These are phyloP conservation scores for Eilema sororculum DNA, from an alignment of 2,888 invertebrate species.

Conservation along the genomic window DNA sequence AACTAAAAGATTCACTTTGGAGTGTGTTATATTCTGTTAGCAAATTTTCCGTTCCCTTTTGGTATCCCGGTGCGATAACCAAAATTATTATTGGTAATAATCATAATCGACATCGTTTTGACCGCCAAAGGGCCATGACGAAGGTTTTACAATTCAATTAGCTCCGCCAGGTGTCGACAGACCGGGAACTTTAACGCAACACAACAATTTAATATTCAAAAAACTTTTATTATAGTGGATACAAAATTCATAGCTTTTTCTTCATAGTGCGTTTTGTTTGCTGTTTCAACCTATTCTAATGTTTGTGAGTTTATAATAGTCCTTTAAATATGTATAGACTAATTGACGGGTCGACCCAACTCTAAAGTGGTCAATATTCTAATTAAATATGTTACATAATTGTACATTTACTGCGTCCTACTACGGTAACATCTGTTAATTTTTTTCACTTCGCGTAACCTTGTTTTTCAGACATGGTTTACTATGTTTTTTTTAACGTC, in stretches of 20 bases:
- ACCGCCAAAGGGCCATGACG: constrained; percentile 82
- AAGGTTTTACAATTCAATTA: constrained; percentile 86
- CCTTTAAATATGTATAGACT: neutral
- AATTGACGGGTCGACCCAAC: neutral
- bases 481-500: too few relatives aligned
- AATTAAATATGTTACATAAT: too few relatives aligned
- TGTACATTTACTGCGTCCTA: too few relatives aligned
- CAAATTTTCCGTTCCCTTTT: constrained; percentile 60
- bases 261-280: constrained; percentile 57
- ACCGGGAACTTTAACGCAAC: constrained; percentile 70
- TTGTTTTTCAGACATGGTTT: too few relatives aligned
- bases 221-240: constrained; percentile 66
- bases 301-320: neutral
- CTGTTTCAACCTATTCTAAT: neutral
- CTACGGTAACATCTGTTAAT: too few relatives aligned
- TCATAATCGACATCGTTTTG: constrained; percentile 78
- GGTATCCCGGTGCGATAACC: constrained; percentile 71
- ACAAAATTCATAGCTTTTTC: constrained; percentile 73
- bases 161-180: constrained; percentile 79
- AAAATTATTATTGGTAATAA: constrained; percentile 79
- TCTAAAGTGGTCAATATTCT: neutral
- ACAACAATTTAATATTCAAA: constrained; percentile 74
- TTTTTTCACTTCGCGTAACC: too few relatives aligned
- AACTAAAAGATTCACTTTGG: constrained; percentile 24
- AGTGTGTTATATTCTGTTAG: constrained; percentile 52